A percentile compares a stretch with the other conserved stretches of the same genome.
phyloP scores from a whole-genome alignment of 2,888 invertebrate genomes.

The Julus scandinavius region DNA sequence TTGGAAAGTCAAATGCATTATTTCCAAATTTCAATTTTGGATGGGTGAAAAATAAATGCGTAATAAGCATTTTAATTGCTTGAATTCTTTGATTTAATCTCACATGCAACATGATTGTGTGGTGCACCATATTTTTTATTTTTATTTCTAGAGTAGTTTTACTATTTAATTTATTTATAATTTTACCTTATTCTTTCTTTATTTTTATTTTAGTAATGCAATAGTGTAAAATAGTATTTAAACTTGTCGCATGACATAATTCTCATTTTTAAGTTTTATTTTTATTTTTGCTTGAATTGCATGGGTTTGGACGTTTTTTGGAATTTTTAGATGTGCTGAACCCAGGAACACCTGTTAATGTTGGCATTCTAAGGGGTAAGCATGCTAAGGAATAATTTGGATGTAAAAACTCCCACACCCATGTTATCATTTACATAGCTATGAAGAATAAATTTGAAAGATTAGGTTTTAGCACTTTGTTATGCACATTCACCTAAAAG shows the following conservation, averaged over 20 bases:
- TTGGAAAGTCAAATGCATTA: too few relatives aligned
- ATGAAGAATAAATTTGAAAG: background rate
- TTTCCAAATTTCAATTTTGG: too few relatives aligned
- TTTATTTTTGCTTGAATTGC: slow-evolving; percentile 44
- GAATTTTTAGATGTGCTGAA: slow-evolving; percentile 75
- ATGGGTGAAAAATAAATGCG: too few relatives aligned
- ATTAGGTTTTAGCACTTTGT: background rate
- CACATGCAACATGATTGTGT: too few relatives aligned
- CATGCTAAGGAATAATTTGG: slow-evolving; percentile 47
- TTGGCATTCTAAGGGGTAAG: slow-evolving; percentile 89
- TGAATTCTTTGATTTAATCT: too few relatives aligned
- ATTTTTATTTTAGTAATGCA: background rate
- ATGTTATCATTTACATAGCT: slow-evolving; percentile 38
- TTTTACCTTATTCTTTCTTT: too few relatives aligned
- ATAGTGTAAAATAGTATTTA: background rate
- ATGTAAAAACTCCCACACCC: slow-evolving; percentile 36
- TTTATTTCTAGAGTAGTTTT: too few relatives aligned
- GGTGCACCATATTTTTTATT: too few relatives aligned
- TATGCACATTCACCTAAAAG: background rate
- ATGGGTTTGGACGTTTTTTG: slow-evolving; percentile 51
- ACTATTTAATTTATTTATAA: too few relatives aligned
- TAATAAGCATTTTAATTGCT: too few relatives aligned
- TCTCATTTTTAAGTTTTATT: background rate
- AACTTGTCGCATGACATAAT: slow-evolving; percentile 9
- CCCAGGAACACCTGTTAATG: slow-evolving; percentile 83